Evolutionary conservation across 30 jellyfish, hydroid and myxozoan species (phyloP), one percentile per base, ranked within the genome.

Genomic region (Chrysaora quinquecirrha): DNA sequence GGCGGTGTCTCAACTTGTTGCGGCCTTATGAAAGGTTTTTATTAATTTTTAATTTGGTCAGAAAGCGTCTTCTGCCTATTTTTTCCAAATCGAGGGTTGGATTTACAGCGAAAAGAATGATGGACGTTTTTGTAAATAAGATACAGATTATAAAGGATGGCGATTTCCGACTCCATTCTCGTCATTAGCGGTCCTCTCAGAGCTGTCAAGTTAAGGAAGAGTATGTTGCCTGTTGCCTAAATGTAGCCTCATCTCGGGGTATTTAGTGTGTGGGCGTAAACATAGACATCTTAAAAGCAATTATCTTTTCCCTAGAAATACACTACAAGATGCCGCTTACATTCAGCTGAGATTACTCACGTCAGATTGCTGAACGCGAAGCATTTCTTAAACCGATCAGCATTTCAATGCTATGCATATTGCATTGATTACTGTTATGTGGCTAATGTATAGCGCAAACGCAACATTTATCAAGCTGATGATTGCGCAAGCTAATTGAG

Each of bases 251-350:
- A 75, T 56, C 29, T 56, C 64, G 48, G 87, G 48, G 87, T 68
- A 25, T 73, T 18, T 48, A 34, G 0, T 56, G 76, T 75, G 75
- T 75, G 87, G 87, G 76, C 58, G 75, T 75, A 24, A 75, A 54
- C 49, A 75, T 7, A 29, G 66, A 43, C 30, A 30, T 25, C 64
- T 43, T 31, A 21, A 46, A 69, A 10, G 68, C 25, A 52, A 52
- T 52, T 52, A 52, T 52, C 29, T 20, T 52, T 9, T 16, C 29
- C 3, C 27, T 16, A 2, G 19, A 52, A 52, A 52, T 20, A 52
- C 68, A 52, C 68, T 10, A 52, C 68, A 52, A 6, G 54, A 38
- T 52, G 68, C 68, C 68, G 68, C 68, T 10, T 4, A 9, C 3
- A 52, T 52, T 52, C 68, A 10, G 25, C 68, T 25, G 24, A 20